Evolutionary conservation across 2,888 invertebrate species (phyloP).

Genomic region (Synergus gifuensis): DNA sequence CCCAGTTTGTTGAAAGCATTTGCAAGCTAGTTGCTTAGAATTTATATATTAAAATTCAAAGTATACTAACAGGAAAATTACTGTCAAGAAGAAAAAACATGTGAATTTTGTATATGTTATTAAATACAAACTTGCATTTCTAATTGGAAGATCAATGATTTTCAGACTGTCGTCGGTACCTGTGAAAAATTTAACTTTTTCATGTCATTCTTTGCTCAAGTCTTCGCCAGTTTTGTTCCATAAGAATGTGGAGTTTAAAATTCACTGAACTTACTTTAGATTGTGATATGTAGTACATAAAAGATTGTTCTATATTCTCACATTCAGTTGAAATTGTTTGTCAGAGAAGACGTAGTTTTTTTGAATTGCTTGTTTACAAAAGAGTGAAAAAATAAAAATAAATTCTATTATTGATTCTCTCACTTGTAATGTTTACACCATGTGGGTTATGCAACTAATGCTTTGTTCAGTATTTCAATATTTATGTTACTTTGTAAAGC

Average conservation of each 20-base stretch:
- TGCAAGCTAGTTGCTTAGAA: not conserved
- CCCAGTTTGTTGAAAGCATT: slow-evolving; percentile 10
- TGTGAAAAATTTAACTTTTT: slow-evolving; percentile 10
- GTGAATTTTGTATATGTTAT: not conserved
- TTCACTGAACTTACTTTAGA: slow-evolving; percentile 7
- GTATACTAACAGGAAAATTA: slow-evolving; percentile 11
- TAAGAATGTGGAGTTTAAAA: slow-evolving; percentile 23
- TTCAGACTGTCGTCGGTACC: not conserved
- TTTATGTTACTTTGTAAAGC: slow-evolving; percentile 1
- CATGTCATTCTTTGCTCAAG: slow-evolving; percentile 33
- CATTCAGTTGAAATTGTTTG: slow-evolving; percentile 26
- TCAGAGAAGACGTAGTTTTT: not conserved
- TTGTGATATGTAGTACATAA: slow-evolving; percentile 11
- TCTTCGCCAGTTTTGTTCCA: slow-evolving; percentile 15
- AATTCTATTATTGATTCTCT: not conserved
- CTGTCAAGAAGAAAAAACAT: not conserved
- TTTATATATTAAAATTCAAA: not conserved
- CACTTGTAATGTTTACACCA: too few species aligned
- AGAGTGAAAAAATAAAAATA: not conserved
- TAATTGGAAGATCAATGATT: not conserved
- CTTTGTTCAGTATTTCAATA: not conserved
- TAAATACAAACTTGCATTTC: not conserved
- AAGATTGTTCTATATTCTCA: slow-evolving; percentile 8
- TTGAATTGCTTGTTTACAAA: not conserved
- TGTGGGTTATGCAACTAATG: too few species aligned